A percentile compares a stretch with the other conserved stretches of the same genome.
phyloP scores from a whole-genome alignment of 2,888 invertebrate species.

The Vanessa cardui region DNA sequence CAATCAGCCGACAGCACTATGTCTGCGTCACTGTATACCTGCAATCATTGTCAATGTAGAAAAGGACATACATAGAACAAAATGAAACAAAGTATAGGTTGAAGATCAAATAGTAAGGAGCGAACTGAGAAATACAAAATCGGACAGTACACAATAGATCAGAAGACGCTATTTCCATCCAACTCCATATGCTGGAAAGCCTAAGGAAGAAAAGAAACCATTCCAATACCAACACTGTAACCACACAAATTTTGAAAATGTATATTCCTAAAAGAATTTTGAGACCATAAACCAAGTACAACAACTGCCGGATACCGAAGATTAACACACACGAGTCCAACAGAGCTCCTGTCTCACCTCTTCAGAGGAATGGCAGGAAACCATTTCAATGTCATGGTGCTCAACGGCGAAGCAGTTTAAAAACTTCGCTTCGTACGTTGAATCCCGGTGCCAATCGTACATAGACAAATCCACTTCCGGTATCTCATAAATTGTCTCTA shows the following conservation, averaged over 20 bases:
- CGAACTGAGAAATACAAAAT: neutral
- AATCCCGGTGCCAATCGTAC: constrained; percentile 59
- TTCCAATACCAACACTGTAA: neutral
- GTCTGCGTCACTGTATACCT: constrained; percentile 93
- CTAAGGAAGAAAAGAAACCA: neutral
- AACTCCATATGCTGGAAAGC: neutral
- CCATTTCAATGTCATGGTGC: constrained; percentile 52
- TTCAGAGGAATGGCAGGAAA: constrained; percentile 46
- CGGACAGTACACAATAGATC: neutral
- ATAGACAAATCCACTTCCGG: constrained; percentile 56
- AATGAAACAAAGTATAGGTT: neutral
- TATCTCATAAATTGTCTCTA: constrained; percentile 71
- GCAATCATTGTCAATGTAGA: constrained; percentile 28
- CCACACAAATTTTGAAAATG: neutral
- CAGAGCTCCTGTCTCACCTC: constrained; percentile 44
- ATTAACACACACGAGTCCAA: constrained; percentile 6
- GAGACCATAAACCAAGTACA: constrained; percentile 11
- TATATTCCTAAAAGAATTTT: neutral
- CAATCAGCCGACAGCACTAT: constrained; percentile 93
- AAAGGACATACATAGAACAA: neutral
- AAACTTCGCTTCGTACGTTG: constrained; percentile 56
- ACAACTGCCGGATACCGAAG: constrained; percentile 10
- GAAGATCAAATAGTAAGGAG: neutral
- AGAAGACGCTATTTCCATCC: neutral
- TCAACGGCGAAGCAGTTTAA: constrained; percentile 56